Base-by-base conservation (phyloP, 2,113 vertebrate genomes). In the Chloebia gouldiae region DNA sequence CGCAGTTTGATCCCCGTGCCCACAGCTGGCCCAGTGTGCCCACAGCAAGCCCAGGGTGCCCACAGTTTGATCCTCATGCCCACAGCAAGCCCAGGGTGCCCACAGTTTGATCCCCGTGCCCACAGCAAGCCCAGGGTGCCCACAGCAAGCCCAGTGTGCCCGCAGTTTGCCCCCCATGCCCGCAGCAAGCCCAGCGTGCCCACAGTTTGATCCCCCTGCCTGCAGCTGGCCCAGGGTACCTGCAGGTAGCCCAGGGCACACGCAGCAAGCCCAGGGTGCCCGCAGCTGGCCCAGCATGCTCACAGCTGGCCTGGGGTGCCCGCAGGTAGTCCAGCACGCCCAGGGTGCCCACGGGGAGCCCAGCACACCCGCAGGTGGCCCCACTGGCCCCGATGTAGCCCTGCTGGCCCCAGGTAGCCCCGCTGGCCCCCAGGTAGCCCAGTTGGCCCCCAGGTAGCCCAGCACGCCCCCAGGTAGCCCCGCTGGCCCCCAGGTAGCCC, bases 401-500 rank as follows among this genome's bases (percentile, higher is more conserved):
- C n/a, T n/a, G n/a, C n/a, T n/a, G n/a, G n/a, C 30, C 30, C 7
- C 2, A 39, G 39, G 39, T 39, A 39, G 11, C 39, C 9, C 39
- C 39, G 39, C 39, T 39, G 39, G 39, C 39, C 39, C 39, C 39
- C 39, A 39, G 39, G 39, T 39, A 39, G 39, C 39, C 39, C 39
- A 39, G 39, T 11, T n/a, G n/a, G n/a, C 30, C 30, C 7, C 2
- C 8, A 33, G 53, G 8, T 1, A 2, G 3, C 28, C 17, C 37
- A 5, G 12, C 2, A 5, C 17, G 5, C 5, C n/a, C 20, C 12
- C 31, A 54, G 30, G 10, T 1, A 12, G 59, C 18, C 30, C 47
- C 8, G 9, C 2, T 18, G 7, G 3, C 30, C 18, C 6, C 0
- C 6, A 40, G 49, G 1, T 12, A 9, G 7, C 30, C 56, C 57